Evolutionary conservation across 2,888 invertebrate species (phyloP).

Genomic region (Cosmia trapezina): DNA sequence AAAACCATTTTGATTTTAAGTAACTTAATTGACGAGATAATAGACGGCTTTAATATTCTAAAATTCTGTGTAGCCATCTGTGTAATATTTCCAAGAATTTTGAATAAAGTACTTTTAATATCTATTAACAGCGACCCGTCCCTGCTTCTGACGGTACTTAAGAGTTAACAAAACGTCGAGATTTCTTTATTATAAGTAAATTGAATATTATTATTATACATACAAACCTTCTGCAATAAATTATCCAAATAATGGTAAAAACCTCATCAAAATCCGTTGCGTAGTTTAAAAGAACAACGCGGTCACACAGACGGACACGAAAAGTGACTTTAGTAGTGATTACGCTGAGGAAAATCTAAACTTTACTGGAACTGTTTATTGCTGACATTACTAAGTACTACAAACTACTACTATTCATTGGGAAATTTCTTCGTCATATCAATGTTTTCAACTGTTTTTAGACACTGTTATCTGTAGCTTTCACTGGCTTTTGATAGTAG

Average conservation of each 20-base stretch:
- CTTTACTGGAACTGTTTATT: no score
- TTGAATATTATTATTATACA: background rate
- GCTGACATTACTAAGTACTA: no score
- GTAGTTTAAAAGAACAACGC: no score
- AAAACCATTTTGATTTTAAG: constrained; percentile 34
- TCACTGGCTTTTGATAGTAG: no score
- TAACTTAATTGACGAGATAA: constrained; percentile 29
- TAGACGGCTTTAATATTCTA: background rate
- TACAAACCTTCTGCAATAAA: background rate
- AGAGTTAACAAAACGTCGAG: background rate
- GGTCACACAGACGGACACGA: background rate
- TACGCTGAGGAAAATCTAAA: no score
- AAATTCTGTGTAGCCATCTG: background rate
- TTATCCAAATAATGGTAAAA: background rate
- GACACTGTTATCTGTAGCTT: no score
- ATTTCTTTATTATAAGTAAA: background rate
- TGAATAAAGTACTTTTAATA: no score
- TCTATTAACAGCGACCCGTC: background rate
- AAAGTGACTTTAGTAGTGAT: no score
- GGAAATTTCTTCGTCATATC: no score
- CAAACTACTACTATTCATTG: no score
- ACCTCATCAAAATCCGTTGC: no score
- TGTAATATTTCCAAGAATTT: background rate
- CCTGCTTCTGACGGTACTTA: background rate
- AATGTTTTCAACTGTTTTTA: no score